Percentiles rank a stretch among this genome's conserved stretches.
These are phyloP conservation scores for Notarius quadriscutis DNA, from an alignment of 2,113 vertebrate genomes.

Conservation along the genomic window DNA sequence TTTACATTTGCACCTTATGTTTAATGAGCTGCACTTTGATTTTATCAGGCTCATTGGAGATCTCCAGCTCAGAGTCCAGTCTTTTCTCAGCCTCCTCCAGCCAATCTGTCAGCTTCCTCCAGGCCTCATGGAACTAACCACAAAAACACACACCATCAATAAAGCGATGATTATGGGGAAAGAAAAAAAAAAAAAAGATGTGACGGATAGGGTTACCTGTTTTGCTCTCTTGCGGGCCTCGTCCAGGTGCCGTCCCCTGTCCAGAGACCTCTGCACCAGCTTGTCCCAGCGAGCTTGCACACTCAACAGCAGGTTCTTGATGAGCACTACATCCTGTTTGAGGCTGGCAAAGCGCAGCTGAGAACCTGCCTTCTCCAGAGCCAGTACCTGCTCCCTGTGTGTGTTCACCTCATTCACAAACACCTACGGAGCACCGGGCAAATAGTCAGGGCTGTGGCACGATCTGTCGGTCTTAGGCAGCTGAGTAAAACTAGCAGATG, in stretches of 20 bases:
- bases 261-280: slow-evolving; percentile 93
- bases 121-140: slow-evolving; percentile 92
- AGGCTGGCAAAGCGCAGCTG: slow-evolving; percentile 96
- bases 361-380: slow-evolving; percentile 92
- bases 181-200: too few species aligned
- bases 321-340: slow-evolving; percentile 96
- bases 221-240: slow-evolving; percentile 96
- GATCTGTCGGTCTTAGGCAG: not conserved
- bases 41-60: slow-evolving; percentile 97
- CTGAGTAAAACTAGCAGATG: not conserved
- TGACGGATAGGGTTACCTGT: slow-evolving; percentile 76
- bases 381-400: slow-evolving; percentile 92
- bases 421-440: slow-evolving; percentile 70
- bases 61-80: slow-evolving; percentile 94
- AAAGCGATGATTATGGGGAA: not conserved
- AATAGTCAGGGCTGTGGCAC: not conserved
- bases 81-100: slow-evolving; percentile 94
- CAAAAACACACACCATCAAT: not conserved
- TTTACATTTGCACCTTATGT: slow-evolving; percentile 82
- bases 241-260: slow-evolving; percentile 90
- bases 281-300: slow-evolving; percentile 99
- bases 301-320: slow-evolving; percentile 96
- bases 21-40: slow-evolving; percentile 95
- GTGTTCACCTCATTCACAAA: slow-evolving; percentile 98
- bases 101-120: slow-evolving; percentile 97